A percentile compares a stretch with the other conserved stretches of the same genome.
These are phyloP conservation scores for Caenorhabditis briggsae DNA, from an alignment of 1,140 invertebrate genomes.

Conservation along the genomic window DNA sequence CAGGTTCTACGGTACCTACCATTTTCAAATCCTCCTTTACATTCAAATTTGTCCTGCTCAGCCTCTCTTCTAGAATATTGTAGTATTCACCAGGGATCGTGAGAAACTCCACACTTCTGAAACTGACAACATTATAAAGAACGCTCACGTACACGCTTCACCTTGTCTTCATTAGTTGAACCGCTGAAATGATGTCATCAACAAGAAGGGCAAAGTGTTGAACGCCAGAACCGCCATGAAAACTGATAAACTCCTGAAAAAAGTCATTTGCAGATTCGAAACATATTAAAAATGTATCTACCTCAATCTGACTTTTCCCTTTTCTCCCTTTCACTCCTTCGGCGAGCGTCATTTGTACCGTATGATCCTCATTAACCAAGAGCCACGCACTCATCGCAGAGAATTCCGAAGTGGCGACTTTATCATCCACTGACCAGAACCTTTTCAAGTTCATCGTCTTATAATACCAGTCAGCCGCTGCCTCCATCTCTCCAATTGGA, in stretches of 20 bases:
- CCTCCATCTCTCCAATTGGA: constrained; percentile 89
- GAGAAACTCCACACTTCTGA: constrained; percentile 89
- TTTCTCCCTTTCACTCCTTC: constrained; percentile 89
- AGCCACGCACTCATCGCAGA: constrained; percentile 95
- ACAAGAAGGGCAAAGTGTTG: constrained; percentile 98
- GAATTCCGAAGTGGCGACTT: constrained; percentile 92
- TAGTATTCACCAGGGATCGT: constrained; percentile 92
- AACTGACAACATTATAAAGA: background rate
- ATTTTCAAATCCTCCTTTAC: constrained; percentile 87
- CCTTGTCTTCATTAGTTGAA: constrained; percentile 84
- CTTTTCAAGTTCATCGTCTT: constrained; percentile 91
- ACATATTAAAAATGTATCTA: constrained; percentile 20
- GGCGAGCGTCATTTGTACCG: constrained; percentile 95
- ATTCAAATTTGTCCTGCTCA: constrained; percentile 86
- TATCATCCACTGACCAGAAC: constrained; percentile 97
- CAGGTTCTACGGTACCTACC: background rate
- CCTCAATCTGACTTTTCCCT: constrained; percentile 65
- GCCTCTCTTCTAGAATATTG: constrained; percentile 85
- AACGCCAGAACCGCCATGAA: constrained; percentile 94
- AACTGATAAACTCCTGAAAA: constrained; percentile 97
- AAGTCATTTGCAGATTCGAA: constrained; percentile 79
- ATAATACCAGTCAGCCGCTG: constrained; percentile 92
- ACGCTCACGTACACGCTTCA: background rate
- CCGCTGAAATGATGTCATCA: constrained; percentile 87
- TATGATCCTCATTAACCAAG: constrained; percentile 95